Evolutionary conservation across 1,140 invertebrate genomes (phyloP), one percentile per base, ranked within the genome.

Genomic region (Tetramorium parvispinum): DNA sequence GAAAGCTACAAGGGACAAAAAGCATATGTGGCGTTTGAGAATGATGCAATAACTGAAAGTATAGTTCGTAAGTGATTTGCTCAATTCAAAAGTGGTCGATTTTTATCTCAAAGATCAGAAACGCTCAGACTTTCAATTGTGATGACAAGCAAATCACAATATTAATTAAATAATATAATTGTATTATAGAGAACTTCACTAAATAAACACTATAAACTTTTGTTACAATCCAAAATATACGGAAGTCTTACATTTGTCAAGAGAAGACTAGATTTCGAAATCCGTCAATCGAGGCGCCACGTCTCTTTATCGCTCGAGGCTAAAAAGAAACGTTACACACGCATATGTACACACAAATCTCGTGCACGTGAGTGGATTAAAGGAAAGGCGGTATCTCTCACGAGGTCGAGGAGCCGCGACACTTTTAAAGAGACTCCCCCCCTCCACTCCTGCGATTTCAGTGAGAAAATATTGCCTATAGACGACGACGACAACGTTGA

Each of bases 381-480:
- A 59, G 79, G 65, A 21, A 43, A 55, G 65, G n/a, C 68, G 79
- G 79, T 83, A 61, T 77, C 65, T 76, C 24, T 76, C 79, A 32
- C 55, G 40, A n/a, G 49, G 16, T 21, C 63, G 46, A 37, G 13
- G 79, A 79, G 63, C 40, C 79, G 79, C 79, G 40, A 61, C 79
- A 75, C 79, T 83, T 83, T 83, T 59, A 83, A 73, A 27, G 40
- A 11, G 43, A n/a, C 32, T 27, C n/a, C 8, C 63, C 55, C 13
- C 24, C 32, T 24, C 13, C 7, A 49, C 55, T n/a, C 24, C 27
- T 8, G 4, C 53, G 79, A 83, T 73, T 59, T 59, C 79, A 75
- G 68, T 82, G 66, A 83, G 43, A 83, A 83, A 75, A 83, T 83
- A 83, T 83, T 83, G 68, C 79, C 79, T 85, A 85, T 73, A 49